Evolutionary conservation across 2,888 invertebrate species (phyloP), one percentile per base, ranked within the genome.

Genomic region (Dryobotodes eremita): DNA sequence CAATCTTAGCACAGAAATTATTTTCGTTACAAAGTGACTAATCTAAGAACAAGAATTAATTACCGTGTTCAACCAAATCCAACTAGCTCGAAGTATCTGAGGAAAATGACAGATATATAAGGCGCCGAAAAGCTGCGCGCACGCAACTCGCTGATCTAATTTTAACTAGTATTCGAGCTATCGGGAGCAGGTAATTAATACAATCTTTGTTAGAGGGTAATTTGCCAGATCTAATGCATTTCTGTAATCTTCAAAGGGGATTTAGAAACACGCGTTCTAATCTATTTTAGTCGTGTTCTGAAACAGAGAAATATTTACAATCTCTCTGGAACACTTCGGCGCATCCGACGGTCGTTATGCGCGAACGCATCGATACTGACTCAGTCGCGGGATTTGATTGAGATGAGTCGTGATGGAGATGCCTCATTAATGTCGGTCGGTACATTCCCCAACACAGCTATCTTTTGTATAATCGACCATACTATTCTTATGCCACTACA

Each of bases 291-390:
- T 96, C 95, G 94, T 92, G 96, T 96, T 95, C 96, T 94, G 96
- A 96, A 97, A 96, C 96, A 96, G 96, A 96, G 96, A 96, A 97
- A 96, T 97, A 96, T 97, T 97, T 97, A 96, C 97, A 96, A 96
- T 96, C 96, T 95, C 95, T 94, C 94, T 94, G 94, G 94, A 96
- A 95, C 96, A 96, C 97, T 96, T 95, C 96, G 95, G 95, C 97
- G 96, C 96, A 96, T 97, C 97, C 96, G 96, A 96, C 93, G 95
- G 94, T 95, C 96, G 96, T 96, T 95, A 95, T 92, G 93, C 93
- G 95, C 94, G 92, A 94, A 94, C 95, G 96, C 96, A 96, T 96
- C 95, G 96, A 95, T 94, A 91, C 93, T 93, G 94, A 95, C 88
- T 95, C 95, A 95, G 94, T 91, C 90, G 89, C 90, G 88, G 91